Evolutionary conservation across 2,888 invertebrate species (phyloP).

Genomic region (Caenorhabditis sinica): DNA sequence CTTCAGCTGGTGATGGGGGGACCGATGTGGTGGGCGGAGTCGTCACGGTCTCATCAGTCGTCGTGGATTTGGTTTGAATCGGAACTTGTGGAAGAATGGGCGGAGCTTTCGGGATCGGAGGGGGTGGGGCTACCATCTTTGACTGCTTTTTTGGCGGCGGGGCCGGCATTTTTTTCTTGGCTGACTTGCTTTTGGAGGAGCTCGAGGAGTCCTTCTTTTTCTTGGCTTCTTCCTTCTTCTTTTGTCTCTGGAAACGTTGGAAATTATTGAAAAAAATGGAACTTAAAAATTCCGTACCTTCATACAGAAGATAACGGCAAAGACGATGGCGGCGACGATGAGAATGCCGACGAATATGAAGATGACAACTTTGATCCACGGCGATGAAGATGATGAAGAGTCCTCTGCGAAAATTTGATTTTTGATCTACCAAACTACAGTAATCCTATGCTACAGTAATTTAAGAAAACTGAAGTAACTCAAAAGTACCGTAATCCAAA

Average conservation of each 20-base stretch:
- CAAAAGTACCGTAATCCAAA: too few relatives aligned
- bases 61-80: neutral
- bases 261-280: neutral
- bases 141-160: neutral
- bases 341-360: constrained; percentile 16
- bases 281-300: constrained; percentile 7
- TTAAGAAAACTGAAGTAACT: too few relatives aligned
- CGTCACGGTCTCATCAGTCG: neutral
- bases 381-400: constrained; percentile 30
- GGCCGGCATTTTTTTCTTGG: neutral
- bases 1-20: neutral
- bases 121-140: neutral
- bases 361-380: constrained; percentile 24
- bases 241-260: neutral
- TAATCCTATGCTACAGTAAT: too few relatives aligned
- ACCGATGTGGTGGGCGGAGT: neutral
- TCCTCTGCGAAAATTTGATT: neutral
- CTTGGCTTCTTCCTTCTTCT: neutral
- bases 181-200: constrained; percentile 7
- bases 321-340: constrained; percentile 17
- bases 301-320: constrained; percentile 18
- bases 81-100: constrained; percentile 2
- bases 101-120: neutral
- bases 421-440: neutral
- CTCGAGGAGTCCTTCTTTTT: constrained; percentile 13